These are phyloP conservation scores for Premnoplex brunnescens DNA, from an alignment of 2,797 vertebrate species.

Conservation along the genomic window DNA sequence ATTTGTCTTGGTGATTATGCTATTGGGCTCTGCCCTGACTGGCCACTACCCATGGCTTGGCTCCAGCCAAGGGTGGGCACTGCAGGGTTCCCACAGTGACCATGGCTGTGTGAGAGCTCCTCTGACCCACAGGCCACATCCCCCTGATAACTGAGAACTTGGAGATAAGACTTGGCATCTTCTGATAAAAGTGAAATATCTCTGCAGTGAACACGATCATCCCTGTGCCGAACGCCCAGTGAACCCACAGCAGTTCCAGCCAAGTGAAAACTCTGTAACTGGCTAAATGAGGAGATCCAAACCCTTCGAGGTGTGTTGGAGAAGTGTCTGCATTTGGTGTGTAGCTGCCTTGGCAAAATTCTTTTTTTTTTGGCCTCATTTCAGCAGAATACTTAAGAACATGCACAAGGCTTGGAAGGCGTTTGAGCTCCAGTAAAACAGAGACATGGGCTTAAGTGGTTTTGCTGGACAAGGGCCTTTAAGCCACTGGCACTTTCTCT, in stretches of 20 bases:
- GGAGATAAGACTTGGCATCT: not conserved
- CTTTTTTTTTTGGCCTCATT: not conserved
- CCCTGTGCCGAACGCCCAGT: not conserved
- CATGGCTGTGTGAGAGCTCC: not conserved
- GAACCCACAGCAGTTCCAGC: not conserved
- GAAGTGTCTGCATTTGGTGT: not conserved
- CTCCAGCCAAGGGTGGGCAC: rapidly evolving
- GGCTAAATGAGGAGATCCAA: not conserved
- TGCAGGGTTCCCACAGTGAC: not conserved
- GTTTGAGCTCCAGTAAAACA: not conserved
- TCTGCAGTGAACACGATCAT: not conserved
- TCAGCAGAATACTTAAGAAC: slow-evolving; percentile 44
- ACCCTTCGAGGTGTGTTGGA: not conserved
- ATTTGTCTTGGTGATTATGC: not conserved
- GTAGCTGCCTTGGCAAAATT: not conserved
- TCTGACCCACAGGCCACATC: not conserved
- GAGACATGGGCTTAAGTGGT: not conserved
- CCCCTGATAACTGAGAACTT: not conserved
- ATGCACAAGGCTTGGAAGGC: not conserved
- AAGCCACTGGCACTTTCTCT: not conserved
- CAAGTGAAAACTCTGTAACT: not conserved
- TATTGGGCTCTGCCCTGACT: not conserved
- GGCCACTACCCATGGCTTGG: rapidly evolving
- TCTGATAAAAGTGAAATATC: not conserved
- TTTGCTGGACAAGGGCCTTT: slow-evolving; percentile 27